A percentile compares a stretch with the other conserved stretches of the same genome.
phyloP scores from a whole-genome alignment of 2,113 vertebrate species.

The Corythornis cristatus region DNA sequence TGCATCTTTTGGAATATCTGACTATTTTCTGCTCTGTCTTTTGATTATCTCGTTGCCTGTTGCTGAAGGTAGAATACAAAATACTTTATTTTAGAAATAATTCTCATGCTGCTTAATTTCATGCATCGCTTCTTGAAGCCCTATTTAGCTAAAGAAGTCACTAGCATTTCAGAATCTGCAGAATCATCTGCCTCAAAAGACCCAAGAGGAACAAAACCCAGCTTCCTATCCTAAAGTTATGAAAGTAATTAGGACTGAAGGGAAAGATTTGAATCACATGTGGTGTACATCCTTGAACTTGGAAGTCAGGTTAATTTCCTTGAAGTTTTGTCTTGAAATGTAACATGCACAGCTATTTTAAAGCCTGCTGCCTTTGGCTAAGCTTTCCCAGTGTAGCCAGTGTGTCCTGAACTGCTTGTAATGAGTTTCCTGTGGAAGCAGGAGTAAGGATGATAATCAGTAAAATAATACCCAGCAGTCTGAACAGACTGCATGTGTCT shows the following conservation, averaged over 20 bases:
- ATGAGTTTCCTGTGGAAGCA: neutral
- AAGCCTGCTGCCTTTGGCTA: neutral
- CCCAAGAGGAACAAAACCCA: neutral
- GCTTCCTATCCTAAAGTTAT: neutral
- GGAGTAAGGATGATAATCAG: neutral
- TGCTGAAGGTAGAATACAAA: neutral
- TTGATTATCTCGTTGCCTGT: neutral
- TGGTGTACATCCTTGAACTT: neutral
- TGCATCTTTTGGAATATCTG: neutral
- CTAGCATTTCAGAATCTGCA: neutral
- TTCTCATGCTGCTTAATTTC: neutral
- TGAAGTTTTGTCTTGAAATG: neutral
- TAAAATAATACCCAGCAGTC: neutral
- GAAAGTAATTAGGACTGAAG: neutral
- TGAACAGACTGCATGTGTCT: neutral
- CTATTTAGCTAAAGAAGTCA: neutral
- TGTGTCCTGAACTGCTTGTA: neutral
- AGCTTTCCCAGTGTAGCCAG: neutral
- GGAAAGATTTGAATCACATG: neutral
- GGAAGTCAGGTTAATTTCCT: neutral
- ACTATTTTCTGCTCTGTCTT: neutral
- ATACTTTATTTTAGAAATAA: neutral
- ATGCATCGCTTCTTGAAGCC: neutral
- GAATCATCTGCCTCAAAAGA: neutral
- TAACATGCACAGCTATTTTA: neutral